Evolutionary conservation across 2,888 invertebrate species (phyloP).

Genomic region (Drosophila quasianomalipes): DNA sequence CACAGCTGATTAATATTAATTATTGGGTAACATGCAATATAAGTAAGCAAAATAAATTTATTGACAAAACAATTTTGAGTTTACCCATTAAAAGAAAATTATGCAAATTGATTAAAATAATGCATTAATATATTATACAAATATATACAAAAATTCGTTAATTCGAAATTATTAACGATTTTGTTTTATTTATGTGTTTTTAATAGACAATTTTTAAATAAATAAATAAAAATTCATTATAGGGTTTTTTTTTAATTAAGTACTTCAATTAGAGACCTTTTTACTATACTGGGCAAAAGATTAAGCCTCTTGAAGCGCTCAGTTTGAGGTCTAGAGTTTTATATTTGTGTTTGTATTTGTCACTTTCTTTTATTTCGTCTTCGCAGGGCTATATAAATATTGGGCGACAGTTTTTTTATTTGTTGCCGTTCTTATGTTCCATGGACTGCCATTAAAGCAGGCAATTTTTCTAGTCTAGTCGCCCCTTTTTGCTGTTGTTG

Average conservation of each 20-base stretch:
- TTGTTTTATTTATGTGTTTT: neutral
- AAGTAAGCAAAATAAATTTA: neutral
- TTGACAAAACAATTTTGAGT: slow-evolving; percentile 1
- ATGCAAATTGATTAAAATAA: slow-evolving; percentile 2
- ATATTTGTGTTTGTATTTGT: slow-evolving; percentile 21
- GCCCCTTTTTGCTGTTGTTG: slow-evolving; percentile 5
- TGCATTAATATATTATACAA: neutral
- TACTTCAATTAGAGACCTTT: neutral
- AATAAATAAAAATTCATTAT: neutral
- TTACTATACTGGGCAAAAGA: slow-evolving; percentile 45
- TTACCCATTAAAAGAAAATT: slow-evolving; percentile 12
- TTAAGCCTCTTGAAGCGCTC: slow-evolving; percentile 37
- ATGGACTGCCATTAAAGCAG: slow-evolving; percentile 63
- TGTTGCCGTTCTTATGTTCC: slow-evolving; percentile 36
- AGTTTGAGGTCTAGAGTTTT: slow-evolving; percentile 20
- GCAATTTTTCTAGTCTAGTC: slow-evolving; percentile 58
- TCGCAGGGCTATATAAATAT: slow-evolving; percentile 55
- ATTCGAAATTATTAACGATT: neutral
- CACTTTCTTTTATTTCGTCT: slow-evolving; percentile 8
- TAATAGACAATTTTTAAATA: neutral
- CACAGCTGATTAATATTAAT: slow-evolving; percentile 17
- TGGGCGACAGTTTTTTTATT: slow-evolving; percentile 59
- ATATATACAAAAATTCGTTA: neutral
- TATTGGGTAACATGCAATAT: neutral
- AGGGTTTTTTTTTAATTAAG: neutral